Evolutionary conservation across 1,140 invertebrate genomes (phyloP), one percentile per base, ranked within the genome.

Genomic region (Brachionus manjavacas): DNA sequence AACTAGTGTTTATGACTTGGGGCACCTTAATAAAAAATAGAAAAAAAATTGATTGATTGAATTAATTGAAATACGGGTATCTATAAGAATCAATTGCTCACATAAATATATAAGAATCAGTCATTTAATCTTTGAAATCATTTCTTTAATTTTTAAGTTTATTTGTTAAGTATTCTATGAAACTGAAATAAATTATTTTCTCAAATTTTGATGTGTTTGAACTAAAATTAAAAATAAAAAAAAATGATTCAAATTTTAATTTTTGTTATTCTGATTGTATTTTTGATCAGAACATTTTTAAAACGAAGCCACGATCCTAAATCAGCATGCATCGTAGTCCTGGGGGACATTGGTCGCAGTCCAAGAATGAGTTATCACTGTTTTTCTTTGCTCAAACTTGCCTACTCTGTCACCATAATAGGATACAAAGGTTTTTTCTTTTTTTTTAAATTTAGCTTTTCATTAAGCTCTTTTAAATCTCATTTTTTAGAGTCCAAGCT

Each of bases 301-400:
- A 76, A 49, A 76, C 14, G 8, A 25, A 20, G 4, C 49, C n/a
- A 49, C 16, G n/a, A 74, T 4, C 11, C 25, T 25, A 84, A 74
- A 76, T 16, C 11, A 64, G 83, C 68, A 43, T 52, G 28, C 35
- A 60, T 84, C 41, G 35, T 84, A 11, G 83, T 84, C 14, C 23
- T 84, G 3, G 83, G 83, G 9, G 83, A 84, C 16, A 52, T 84
- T 25, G 83, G 70, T 14, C n/a, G 60, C 12, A 84, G 83, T 74
- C 83, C 83, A 35, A 41, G 83, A 7, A 84, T 84, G 68, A 52
- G 35, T 14, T 74, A 74, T 16, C 83, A 84, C 52, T 72, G 60
- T 64, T 1, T 84, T 1, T 55, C 66, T 20, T 25, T 84, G 6
- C 11, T 14, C 16, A 84, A 78, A 14, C 41, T 55, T 23, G 60